Conservation (phyloP, 2,113 vertebrate species). For the Pomatorhinus ruficollis region DNA sequence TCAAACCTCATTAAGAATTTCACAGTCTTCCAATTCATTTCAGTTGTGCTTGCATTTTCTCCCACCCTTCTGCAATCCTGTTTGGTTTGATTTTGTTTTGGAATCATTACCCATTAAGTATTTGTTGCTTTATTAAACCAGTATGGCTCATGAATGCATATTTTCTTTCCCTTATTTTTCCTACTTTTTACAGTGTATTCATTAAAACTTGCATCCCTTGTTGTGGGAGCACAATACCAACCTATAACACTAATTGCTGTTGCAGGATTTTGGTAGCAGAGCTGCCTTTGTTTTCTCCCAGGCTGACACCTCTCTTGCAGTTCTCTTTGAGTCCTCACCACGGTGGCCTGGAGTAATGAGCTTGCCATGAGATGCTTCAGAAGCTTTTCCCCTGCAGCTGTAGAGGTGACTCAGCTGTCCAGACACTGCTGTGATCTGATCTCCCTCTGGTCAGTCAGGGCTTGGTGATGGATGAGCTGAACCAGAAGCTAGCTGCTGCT, state of each 20-base stretch:
- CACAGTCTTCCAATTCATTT: neutral
- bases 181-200: neutral
- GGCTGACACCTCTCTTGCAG: neutral
- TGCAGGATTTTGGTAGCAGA: neutral
- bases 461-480: neutral
- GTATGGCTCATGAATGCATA: neutral
- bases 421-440: accelerated
- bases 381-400: neutral
- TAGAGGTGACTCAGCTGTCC: neutral
- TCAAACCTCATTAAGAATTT: neutral
- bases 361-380: neutral
- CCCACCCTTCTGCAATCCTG: neutral
- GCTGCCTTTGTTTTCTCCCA: neutral
- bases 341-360: neutral
- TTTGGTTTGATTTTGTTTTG: neutral
- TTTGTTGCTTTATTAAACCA: neutral
- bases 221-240: neutral
- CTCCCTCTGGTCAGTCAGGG: neutral
- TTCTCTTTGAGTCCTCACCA: neutral
- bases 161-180: neutral
- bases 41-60: neutral
- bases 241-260: neutral
- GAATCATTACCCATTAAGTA: neutral
- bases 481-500: neutral
- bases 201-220: neutral